These are phyloP conservation scores for Acrobasis suavella DNA, from an alignment of 2,888 invertebrate genomes.

Conservation along the genomic window DNA sequence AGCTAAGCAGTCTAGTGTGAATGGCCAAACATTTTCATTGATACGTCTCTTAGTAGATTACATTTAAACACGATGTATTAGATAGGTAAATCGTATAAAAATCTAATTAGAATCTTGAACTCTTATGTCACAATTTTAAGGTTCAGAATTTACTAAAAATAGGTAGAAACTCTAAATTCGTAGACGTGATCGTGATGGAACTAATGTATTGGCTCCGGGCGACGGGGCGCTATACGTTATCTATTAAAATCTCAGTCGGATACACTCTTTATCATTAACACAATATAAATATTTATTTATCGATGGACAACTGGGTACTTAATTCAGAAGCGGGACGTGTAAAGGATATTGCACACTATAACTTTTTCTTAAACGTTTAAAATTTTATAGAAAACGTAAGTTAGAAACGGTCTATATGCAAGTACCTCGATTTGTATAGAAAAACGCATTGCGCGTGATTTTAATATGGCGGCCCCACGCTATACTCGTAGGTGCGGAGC, in stretches of 20 bases:
- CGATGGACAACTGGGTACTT: constrained; percentile 50
- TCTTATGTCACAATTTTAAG: not conserved
- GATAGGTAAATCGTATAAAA: constrained; percentile 26
- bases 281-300: constrained; percentile 75
- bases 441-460: too few relatives aligned
- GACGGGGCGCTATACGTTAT: constrained; percentile 50
- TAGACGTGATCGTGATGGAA: constrained; percentile 20
- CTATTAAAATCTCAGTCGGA: constrained; percentile 66
- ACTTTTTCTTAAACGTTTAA: not conserved
- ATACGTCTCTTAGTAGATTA: constrained; percentile 33
- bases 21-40: constrained; percentile 34
- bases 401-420: too few relatives aligned
- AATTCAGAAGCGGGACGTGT: constrained; percentile 66
- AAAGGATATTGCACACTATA: constrained; percentile 41
- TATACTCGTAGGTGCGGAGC: too few relatives aligned
- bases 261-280: constrained; percentile 71
- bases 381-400: too few relatives aligned
- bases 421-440: too few relatives aligned
- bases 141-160: not conserved
- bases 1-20: constrained; percentile 29
- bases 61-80: constrained; percentile 32
- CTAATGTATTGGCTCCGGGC: constrained; percentile 48
- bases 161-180: not conserved
- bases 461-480: too few relatives aligned
- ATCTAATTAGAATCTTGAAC: not conserved